Evolutionary conservation across 2,888 invertebrate species (phyloP).

Genomic region (Amiota mariae): DNA sequence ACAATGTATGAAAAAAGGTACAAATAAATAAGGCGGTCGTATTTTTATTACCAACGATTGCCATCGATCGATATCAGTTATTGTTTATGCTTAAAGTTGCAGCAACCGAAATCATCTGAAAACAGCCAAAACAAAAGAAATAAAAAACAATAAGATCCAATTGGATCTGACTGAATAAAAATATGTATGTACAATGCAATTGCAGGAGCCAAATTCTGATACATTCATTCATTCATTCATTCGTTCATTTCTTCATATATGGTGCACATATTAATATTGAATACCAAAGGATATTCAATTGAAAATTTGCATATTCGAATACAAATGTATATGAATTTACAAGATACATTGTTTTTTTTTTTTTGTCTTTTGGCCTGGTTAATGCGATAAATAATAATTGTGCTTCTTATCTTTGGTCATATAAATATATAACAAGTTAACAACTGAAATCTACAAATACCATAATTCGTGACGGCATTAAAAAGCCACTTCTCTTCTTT

Average conservation of each 20-base stretch:
- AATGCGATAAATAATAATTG: conserved; percentile 31
- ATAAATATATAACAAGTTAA: no score
- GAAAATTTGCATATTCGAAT: conserved; percentile 18
- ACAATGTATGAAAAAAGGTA: no score
- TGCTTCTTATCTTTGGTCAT: neutral
- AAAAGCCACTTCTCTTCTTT: no score
- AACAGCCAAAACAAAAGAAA: conserved; percentile 8
- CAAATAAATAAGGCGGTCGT: no score
- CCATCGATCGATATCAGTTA: conserved; percentile 29
- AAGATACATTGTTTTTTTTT: neutral
- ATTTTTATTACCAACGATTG: conserved; percentile 1
- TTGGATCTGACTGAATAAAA: neutral
- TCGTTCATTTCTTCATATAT: no score
- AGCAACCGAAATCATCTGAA: neutral
- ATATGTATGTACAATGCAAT: no score
- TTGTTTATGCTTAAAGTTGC: conserved; percentile 26
- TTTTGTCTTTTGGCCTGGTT: neutral
- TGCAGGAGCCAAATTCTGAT: no score
- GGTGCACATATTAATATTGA: no score
- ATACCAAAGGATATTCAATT: neutral
- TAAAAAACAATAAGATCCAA: neutral
- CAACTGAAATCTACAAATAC: no score
- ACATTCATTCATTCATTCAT: no score
- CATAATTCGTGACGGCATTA: no score
- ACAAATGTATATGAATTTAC: no score